A percentile compares a stretch with the other conserved stretches of the same genome.
phyloP scores from a whole-genome alignment of 2,797 vertebrate genomes.

The Percopsis omiscomaycus region DNA sequence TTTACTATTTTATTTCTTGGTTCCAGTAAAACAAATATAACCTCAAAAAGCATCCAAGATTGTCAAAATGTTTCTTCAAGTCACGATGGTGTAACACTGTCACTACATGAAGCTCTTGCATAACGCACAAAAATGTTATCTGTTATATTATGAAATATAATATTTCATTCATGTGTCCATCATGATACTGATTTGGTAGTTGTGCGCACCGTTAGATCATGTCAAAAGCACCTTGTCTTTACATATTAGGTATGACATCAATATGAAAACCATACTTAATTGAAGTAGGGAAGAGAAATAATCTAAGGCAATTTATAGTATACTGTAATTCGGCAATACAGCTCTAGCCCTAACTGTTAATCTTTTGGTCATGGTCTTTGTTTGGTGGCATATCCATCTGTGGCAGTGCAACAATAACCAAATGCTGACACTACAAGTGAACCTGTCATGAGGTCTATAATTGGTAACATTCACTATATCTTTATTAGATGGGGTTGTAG shows the following conservation, averaged over 20 bases:
- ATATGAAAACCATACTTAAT: conserved; percentile 18
- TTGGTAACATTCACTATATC: conserved; percentile 25
- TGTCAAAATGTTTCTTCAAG: conserved; percentile 66
- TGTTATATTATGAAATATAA: conserved; percentile 18
- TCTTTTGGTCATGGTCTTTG: conserved; percentile 13
- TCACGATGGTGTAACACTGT: conserved; percentile 66
- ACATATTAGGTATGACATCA: conserved; percentile 12
- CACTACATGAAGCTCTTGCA: conserved; percentile 41
- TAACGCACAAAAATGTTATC: conserved; percentile 26
- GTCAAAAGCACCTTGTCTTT: conserved; percentile 36
- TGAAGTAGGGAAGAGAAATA: conserved; percentile 9
- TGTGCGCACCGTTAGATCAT: conserved; percentile 44
- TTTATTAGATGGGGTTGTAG: conserved; percentile 36
- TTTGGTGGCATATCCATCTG: conserved; percentile 12
- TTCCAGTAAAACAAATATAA: conserved; percentile 76
- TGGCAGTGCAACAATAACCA: conserved; percentile 10
- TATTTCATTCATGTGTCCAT: conserved; percentile 29
- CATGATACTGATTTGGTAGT: conserved; percentile 32
- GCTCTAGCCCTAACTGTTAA: background rate
- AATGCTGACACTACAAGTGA: conserved; percentile 15
- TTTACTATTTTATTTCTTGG: conserved; percentile 41
- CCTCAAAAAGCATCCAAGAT: conserved; percentile 46
- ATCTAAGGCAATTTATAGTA: background rate
- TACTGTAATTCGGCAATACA: conserved; percentile 4
- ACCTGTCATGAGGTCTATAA: conserved; percentile 6